These are phyloP conservation scores for Mycetomoellerius zeteki DNA, from an alignment of 1,140 invertebrate species.

Conservation along the genomic window DNA sequence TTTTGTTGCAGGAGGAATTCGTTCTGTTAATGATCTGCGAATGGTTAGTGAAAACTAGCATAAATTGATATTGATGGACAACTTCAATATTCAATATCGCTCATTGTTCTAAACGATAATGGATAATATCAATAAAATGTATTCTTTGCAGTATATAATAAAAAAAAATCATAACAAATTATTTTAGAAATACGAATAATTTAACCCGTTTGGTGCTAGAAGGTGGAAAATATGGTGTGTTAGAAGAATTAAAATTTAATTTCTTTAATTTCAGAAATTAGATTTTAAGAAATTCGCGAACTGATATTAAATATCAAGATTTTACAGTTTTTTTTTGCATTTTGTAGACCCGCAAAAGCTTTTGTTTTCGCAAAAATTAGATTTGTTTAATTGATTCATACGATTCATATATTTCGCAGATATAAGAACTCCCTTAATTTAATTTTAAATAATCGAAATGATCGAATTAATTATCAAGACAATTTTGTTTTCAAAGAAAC, in stretches of 20 bases:
- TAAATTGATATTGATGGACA: constrained; percentile 25
- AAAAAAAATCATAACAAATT: neutral
- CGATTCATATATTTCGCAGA: neutral
- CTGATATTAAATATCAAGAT: neutral
- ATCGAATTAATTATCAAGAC: constrained; percentile 6
- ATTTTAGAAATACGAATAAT: constrained; percentile 10
- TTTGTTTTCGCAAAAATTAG: neutral
- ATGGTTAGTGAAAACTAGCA: constrained; percentile 36
- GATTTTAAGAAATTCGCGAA: neutral
- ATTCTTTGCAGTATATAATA: constrained; percentile 33
- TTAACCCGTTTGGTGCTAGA: constrained; percentile 44
- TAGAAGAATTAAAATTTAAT: constrained; percentile 23
- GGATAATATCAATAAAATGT: constrained; percentile 28
- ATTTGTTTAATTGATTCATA: constrained; percentile 6
- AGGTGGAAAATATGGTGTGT: neutral
- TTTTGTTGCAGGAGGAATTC: constrained; percentile 38
- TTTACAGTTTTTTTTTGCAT: neutral
- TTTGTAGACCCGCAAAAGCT: neutral
- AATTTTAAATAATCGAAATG: constrained; percentile 7
- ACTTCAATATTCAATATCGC: constrained; percentile 16
- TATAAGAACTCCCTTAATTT: neutral
- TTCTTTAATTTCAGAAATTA: neutral
- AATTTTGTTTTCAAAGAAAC: constrained; percentile 14
- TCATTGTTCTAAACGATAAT: constrained; percentile 56
- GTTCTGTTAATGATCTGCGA: constrained; percentile 27